A percentile compares a stretch with the other conserved stretches of the same genome.
phyloP scores from a whole-genome alignment of 2,888 invertebrate genomes.

The Callyntrura sp. region DNA sequence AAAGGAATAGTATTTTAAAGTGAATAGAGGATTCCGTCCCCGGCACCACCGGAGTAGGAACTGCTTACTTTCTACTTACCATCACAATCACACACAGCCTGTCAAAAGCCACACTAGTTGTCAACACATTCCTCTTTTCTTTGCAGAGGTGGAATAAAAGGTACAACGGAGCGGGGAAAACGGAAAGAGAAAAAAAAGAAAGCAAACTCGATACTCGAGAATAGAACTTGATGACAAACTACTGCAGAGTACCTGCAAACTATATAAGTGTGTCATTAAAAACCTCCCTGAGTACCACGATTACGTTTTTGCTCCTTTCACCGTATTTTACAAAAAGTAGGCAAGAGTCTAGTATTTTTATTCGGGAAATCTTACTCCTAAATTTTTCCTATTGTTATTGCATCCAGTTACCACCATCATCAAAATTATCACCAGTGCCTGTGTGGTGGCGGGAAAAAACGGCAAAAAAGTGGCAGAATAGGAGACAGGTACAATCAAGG shows the following conservation, averaged over 20 bases:
- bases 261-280: too few relatives aligned
- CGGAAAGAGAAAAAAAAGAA: too few relatives aligned
- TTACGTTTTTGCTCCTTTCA: too few relatives aligned
- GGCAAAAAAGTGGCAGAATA: too few relatives aligned
- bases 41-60: background rate
- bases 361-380: constrained; percentile 47
- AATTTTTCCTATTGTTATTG: constrained; percentile 55
- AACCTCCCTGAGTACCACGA: too few relatives aligned
- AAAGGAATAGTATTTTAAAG: background rate
- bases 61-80: background rate
- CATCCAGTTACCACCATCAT: background rate
- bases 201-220: too few relatives aligned
- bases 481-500: background rate
- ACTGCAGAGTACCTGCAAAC: too few relatives aligned
- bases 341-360: too few relatives aligned
- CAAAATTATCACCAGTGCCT: background rate
- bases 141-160: too few relatives aligned
- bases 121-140: constrained; percentile 14
- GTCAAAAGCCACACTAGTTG: background rate
- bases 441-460: background rate
- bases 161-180: too few relatives aligned
- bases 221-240: too few relatives aligned
- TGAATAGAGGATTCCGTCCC: background rate
- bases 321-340: too few relatives aligned
- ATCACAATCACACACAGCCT: background rate